phyloP scores from a whole-genome alignment of 2,888 invertebrate species.

The Alcis repandata region DNA sequence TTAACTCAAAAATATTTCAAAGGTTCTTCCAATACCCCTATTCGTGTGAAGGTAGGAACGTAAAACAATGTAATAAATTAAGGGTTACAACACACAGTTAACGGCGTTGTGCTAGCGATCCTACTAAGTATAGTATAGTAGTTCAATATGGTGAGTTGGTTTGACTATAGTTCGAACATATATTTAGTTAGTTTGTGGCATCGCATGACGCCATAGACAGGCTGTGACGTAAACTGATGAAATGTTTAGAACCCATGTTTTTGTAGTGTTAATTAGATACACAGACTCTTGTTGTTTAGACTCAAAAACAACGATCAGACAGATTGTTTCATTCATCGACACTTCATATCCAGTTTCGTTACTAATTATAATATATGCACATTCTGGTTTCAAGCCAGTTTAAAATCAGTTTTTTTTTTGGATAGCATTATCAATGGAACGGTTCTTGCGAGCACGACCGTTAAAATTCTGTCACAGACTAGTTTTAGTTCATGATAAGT shows the following conservation, averaged over 20 bases:
- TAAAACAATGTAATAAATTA: constrained; percentile 23
- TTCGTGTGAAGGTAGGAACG: constrained; percentile 20
- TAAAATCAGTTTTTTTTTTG: not conserved
- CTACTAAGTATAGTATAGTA: constrained; percentile 13
- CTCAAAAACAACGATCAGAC: not conserved
- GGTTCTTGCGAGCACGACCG: not conserved
- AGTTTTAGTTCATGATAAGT: not conserved
- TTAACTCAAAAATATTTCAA: constrained; percentile 4
- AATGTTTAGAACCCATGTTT: not conserved
- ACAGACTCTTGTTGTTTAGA: not conserved
- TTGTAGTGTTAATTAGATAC: constrained; percentile 2
- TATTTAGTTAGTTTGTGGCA: not conserved
- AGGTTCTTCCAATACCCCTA: constrained; percentile 6
- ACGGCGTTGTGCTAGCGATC: constrained; percentile 10
- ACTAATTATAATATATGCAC: not conserved
- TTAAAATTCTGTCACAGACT: not conserved
- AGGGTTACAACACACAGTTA: constrained; percentile 22
- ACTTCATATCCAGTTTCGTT: not conserved
- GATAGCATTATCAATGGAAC: not conserved
- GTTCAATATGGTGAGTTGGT: not conserved
- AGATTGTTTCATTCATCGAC: constrained; percentile 1
- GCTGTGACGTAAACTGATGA: constrained; percentile 6
- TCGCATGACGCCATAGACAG: constrained; percentile 12
- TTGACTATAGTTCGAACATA: not conserved
- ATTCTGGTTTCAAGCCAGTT: not conserved